These are phyloP conservation scores for Saguinus imperator DNA, from an alignment of 2,113 vertebrate species.

Conservation along the genomic window DNA sequence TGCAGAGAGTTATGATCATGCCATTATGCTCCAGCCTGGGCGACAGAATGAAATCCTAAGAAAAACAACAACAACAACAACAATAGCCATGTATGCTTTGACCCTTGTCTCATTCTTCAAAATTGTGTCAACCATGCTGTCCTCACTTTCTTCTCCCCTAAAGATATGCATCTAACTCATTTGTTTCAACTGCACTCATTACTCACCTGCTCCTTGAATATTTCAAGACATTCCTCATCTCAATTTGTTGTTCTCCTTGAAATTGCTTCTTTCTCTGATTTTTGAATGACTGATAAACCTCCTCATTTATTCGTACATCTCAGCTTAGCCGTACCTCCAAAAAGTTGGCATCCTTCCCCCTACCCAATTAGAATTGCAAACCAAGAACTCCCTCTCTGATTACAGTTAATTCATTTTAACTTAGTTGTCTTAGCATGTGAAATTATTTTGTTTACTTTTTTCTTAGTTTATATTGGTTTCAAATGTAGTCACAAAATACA, in stretches of 20 bases:
- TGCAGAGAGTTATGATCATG: too few species aligned
- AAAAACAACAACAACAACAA: too few species aligned
- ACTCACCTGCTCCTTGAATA: neutral
- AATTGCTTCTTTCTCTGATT: neutral
- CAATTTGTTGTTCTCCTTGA: neutral
- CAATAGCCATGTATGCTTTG: neutral
- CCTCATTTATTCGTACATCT: neutral
- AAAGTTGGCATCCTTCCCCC: neutral
- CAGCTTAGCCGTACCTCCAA: neutral
- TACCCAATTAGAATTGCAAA: neutral
- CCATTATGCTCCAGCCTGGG: too few species aligned
- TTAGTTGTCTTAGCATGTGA: neutral
- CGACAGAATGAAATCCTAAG: too few species aligned
- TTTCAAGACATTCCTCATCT: neutral
- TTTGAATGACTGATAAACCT: neutral
- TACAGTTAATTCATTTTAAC: neutral
- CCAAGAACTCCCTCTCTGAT: neutral
- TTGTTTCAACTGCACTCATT: neutral
- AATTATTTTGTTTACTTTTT: neutral
- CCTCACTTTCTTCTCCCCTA: fast-evolving
- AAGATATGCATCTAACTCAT: too few species aligned
- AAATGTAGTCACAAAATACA: neutral
- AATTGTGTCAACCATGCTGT: neutral
- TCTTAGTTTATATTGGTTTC: neutral
- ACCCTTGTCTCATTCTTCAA: neutral